These are phyloP conservation scores for Cynocephalus volans DNA, from an alignment of 2,113 vertebrate genomes.

Conservation along the genomic window DNA sequence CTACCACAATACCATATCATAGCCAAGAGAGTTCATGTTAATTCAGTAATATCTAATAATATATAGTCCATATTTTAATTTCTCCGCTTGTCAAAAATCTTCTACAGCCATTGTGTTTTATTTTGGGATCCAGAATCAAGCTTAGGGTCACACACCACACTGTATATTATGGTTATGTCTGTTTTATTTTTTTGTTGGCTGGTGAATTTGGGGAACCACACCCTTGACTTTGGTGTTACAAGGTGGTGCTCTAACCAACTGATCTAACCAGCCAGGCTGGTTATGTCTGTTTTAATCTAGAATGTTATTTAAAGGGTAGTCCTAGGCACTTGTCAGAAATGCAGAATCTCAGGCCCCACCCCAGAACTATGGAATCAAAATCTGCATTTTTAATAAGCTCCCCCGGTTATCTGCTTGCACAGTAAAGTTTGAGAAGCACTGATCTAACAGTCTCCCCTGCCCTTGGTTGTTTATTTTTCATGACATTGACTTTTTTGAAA, in stretches of 20 bases:
- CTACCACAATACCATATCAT: background rate
- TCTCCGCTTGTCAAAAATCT: background rate
- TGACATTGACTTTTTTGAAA: background rate
- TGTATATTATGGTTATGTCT: background rate
- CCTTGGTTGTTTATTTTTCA: background rate
- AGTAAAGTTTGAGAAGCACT: background rate
- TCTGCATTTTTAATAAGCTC: background rate
- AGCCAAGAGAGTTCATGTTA: background rate
- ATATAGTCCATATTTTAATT: background rate
- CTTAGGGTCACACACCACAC: background rate
- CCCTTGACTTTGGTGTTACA: no score
- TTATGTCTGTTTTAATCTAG: background rate
- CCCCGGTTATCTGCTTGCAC: background rate
- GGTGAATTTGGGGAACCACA: no score
- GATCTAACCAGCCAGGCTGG: background rate
- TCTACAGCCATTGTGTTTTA: background rate
- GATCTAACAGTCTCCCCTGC: background rate
- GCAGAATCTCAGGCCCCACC: background rate
- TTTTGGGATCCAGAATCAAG: background rate
- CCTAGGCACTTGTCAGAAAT: conserved; percentile 13
- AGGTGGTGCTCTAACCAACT: no score
- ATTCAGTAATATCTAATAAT: background rate
- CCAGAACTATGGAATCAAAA: background rate
- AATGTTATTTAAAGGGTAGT: background rate
- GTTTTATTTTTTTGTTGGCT: background rate